phyloP scores from a whole-genome alignment of 2,888 invertebrate genomes.

The Druceiella hillmani region DNA sequence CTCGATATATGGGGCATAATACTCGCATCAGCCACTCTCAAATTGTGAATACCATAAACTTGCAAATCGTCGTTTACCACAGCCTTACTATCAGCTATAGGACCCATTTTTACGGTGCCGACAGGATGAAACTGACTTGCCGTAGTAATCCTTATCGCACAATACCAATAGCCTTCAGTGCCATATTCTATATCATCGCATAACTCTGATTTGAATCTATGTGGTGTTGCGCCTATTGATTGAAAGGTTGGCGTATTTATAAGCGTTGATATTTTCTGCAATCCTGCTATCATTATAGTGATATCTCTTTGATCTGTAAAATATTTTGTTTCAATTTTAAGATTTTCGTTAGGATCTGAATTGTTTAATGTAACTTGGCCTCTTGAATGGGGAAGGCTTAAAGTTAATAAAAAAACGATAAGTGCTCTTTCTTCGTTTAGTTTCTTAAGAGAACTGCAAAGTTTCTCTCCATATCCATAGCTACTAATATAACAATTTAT shows the following conservation, averaged over 20 bases:
- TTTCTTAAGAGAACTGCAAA: too few species aligned
- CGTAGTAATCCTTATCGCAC: constrained; percentile 40
- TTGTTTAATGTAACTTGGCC: constrained; percentile 36
- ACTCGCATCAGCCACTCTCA: constrained; percentile 42
- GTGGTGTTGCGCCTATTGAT: constrained; percentile 32
- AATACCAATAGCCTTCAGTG: constrained; percentile 41
- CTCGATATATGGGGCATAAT: constrained; percentile 44
- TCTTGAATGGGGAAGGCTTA: constrained; percentile 39
- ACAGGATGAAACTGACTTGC: constrained; percentile 44
- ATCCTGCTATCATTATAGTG: constrained; percentile 32
- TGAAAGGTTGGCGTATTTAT: constrained; percentile 35
- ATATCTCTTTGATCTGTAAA: constrained; percentile 39
- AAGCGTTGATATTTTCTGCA: constrained; percentile 36
- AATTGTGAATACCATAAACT: constrained; percentile 32
- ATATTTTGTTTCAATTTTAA: constrained; percentile 39
- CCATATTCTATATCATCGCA: constrained; percentile 35
- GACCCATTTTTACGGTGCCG: constrained; percentile 44
- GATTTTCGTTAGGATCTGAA: constrained; percentile 32
- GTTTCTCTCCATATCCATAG: too few species aligned
- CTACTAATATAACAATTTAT: too few species aligned
- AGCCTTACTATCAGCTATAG: constrained; percentile 30
- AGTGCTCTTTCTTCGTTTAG: constrained; percentile 38
- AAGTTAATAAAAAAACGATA: constrained; percentile 37
- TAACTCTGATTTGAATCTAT: constrained; percentile 33
- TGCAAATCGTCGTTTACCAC: constrained; percentile 36